Base-by-base conservation (phyloP, 1,140 invertebrate genomes). In the Bombus soroeensis region DNA sequence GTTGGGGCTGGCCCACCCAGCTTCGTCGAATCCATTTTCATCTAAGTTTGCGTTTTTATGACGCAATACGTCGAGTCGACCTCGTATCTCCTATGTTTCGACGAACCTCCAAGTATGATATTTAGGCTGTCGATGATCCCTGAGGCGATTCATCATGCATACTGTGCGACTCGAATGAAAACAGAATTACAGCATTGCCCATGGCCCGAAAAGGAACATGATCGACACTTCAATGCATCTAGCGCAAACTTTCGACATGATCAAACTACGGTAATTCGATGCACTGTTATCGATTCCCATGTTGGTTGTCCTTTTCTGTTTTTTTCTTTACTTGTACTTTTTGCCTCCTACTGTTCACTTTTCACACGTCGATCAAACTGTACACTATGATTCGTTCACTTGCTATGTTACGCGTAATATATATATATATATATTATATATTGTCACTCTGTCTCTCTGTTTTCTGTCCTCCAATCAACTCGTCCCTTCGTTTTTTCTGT, bases 1-100 rank as follows among this genome's bases (percentile, higher is more conserved):
- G 82, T 88, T 37, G 92, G 77, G 47, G 92, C 76, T 62, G 88
- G 88, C 41, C 92, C 92, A 47, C 92, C 89, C 64, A 94, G 64
- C 75, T 94, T 93, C 25, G 93, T 92, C 53, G 92, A 92, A 72
- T 94, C 93, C 94, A 94, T 94, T 82, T 87, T 90, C 37, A 76
- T 85, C 37, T 53, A 76, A 64, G 70, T 86, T 85, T 57, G 13
- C 77, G 47, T 72, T 78, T 72, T 12, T 72, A 68, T 84, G 22
- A 72, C 86, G 62, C 73, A 53, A n/a, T 64, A 28, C 57, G 57
- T 62, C 37, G 64, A n/a, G n/a, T 25, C 64, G 37, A 43, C 8
- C 28, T 25, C n/a, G 15, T 10, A 15, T 47, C 41, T 25, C 2
- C 78, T 87, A 18, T 34, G n/a, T 70, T 68, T 59, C 80, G 79